Evolutionary conservation across 2,797 vertebrate genomes (phyloP).

Genomic region (Rallus crepitans): DNA sequence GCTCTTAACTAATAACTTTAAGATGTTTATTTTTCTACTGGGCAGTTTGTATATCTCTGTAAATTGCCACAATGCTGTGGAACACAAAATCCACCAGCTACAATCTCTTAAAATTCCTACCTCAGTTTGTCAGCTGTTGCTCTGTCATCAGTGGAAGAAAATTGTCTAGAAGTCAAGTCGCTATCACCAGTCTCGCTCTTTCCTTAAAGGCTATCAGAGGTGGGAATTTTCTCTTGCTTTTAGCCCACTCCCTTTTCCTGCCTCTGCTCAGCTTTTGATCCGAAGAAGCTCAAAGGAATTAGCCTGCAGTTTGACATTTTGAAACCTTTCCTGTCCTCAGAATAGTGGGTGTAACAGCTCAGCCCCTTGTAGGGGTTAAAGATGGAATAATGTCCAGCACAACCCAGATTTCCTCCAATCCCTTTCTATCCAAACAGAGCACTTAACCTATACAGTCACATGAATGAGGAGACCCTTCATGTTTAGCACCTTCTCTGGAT

Average conservation of each 20-base stretch:
- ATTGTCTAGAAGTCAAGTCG: neutral
- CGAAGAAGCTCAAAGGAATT: neutral
- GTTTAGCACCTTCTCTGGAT: conserved; percentile 25
- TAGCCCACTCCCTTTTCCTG: neutral
- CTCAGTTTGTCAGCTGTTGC: neutral
- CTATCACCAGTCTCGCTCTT: neutral
- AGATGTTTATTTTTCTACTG: neutral
- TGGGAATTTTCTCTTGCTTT: neutral
- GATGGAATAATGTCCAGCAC: neutral
- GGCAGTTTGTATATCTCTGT: neutral
- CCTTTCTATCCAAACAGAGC: neutral
- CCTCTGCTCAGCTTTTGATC: conserved; percentile 3
- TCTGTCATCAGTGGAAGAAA: neutral
- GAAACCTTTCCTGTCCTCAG: conserved; percentile 14
- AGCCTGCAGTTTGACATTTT: neutral
- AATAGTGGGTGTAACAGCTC: neutral
- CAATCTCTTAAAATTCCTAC: neutral
- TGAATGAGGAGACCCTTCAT: neutral
- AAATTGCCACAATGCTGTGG: neutral
- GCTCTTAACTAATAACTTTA: neutral
- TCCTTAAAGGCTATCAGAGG: neutral
- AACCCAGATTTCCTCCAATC: neutral
- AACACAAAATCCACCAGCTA: neutral
- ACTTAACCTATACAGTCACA: neutral
- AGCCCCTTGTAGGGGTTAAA: neutral